A percentile compares a stretch with the other conserved stretches of the same genome.
Conservation (phyloP, 2,113 vertebrate species). For the Cervus canadensis region DNA sequence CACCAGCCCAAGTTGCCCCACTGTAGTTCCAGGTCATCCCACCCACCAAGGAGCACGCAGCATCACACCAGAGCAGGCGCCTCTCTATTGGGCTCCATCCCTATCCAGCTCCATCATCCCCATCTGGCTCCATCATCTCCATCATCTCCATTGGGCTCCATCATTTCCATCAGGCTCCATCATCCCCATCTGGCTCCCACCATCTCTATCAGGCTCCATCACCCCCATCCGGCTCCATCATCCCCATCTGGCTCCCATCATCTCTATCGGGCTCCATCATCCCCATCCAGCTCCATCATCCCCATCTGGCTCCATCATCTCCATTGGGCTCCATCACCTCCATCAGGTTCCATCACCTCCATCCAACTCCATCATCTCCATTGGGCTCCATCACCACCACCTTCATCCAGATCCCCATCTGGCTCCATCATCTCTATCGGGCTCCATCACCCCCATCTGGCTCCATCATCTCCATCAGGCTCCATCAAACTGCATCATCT, state of each 20-base stretch:
- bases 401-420: rapidly evolving
- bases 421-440: rapidly evolving
- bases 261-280: rapidly evolving
- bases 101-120: too few species aligned
- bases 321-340: background rate
- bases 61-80: background rate
- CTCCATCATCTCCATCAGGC: rapidly evolving
- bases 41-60: rapidly evolving
- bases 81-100: background rate
- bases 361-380: background rate
- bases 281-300: too few species aligned
- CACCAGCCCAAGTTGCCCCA: background rate
- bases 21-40: background rate
- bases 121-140: too few species aligned
- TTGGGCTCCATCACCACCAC: too few species aligned
- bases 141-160: too few species aligned
- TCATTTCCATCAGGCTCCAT: too few species aligned
- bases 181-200: rapidly evolving
- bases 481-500: background rate
- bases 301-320: too few species aligned
- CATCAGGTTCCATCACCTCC: background rate
- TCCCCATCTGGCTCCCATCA: too few species aligned
- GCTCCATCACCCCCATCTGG: too few species aligned
- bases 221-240: too few species aligned
- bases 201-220: rapidly evolving